These are phyloP conservation scores for Tenthredo scrophulariae DNA, from an alignment of 2,888 invertebrate species.

Conservation along the genomic window DNA sequence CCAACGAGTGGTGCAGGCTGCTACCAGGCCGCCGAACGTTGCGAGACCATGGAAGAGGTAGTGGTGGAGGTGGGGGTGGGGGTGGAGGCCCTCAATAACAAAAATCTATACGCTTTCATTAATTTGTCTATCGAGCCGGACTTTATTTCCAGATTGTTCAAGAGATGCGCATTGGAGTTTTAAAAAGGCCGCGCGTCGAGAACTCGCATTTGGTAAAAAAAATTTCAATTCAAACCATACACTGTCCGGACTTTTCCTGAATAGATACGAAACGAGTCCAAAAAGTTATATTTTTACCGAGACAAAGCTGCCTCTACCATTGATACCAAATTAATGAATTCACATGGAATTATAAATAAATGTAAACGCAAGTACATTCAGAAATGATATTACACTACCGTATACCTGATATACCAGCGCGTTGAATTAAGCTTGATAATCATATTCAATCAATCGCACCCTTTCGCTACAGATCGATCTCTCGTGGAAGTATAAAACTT, in stretches of 20 bases:
- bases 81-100: conserved; percentile 69
- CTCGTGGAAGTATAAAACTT: neutral
- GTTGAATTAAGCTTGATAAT: neutral
- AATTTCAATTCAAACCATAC: conserved; percentile 29
- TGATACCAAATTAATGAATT: neutral
- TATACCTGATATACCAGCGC: neutral
- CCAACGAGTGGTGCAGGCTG: conserved; percentile 63
- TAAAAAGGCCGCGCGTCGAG: conserved; percentile 55
- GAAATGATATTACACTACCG: neutral
- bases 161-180: conserved; percentile 56
- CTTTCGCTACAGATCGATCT: neutral
- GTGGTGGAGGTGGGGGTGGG: conserved; percentile 15
- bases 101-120: conserved; percentile 74
- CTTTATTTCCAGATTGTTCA: conserved; percentile 72
- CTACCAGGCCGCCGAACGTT: conserved; percentile 30
- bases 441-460: neutral
- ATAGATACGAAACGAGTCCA: neutral
- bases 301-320: neutral
- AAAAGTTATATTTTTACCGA: conserved; percentile 1
- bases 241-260: neutral
- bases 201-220: conserved; percentile 12
- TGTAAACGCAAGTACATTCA: neutral
- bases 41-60: conserved; percentile 10
- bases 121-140: conserved; percentile 70
- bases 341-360: neutral